Evolutionary conservation across 1,140 invertebrate species (phyloP).

Genomic region (Brachionus koreanus): DNA sequence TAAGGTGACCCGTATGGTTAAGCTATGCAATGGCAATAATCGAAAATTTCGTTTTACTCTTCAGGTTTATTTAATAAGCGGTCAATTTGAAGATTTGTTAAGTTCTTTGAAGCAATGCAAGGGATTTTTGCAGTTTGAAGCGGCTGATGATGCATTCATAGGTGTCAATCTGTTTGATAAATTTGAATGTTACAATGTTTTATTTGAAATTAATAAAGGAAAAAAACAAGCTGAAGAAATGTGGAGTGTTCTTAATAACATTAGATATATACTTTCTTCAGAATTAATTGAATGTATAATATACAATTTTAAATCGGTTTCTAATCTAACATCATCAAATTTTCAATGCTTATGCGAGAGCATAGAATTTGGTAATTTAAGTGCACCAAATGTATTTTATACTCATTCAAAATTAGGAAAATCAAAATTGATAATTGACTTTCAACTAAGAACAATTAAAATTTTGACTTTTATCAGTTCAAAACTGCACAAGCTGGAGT

Average conservation of each 20-base stretch:
- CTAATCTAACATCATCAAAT: background rate
- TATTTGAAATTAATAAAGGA: background rate
- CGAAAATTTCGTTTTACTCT: background rate
- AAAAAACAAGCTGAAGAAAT: background rate
- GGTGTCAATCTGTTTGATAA: background rate
- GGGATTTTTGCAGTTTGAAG: background rate
- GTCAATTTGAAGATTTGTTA: background rate
- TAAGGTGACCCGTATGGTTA: background rate
- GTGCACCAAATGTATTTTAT: background rate
- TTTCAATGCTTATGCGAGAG: background rate
- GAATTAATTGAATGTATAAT: background rate
- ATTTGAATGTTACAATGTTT: conserved; percentile 5
- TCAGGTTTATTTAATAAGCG: background rate
- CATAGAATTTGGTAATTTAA: conserved; percentile 1
- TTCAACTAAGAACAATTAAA: background rate
- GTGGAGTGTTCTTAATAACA: background rate
- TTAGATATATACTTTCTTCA: background rate
- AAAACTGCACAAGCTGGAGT: background rate
- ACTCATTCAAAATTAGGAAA: background rate
- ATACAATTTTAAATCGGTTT: background rate
- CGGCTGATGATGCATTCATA: background rate
- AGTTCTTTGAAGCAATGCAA: background rate
- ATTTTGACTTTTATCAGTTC: background rate
- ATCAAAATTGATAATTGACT: background rate
- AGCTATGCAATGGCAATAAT: background rate